These are phyloP conservation scores for Pungitius pungitius DNA, from an alignment of 2,113 vertebrate species.

Conservation along the genomic window DNA sequence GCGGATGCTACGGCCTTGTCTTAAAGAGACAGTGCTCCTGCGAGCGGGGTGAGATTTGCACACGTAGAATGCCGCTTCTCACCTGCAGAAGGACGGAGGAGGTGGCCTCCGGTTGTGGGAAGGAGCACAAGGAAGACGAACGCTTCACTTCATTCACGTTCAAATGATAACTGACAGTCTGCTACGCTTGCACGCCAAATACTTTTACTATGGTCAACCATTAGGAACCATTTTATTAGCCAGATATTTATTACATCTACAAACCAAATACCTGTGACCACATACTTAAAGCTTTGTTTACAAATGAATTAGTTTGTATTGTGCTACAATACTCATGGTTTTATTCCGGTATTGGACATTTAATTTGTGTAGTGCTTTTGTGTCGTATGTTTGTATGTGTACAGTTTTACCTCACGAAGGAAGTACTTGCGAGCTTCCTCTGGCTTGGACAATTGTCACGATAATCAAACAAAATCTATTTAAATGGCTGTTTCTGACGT, in stretches of 20 bases:
- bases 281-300: conserved; percentile 64
- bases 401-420: conserved; percentile 67
- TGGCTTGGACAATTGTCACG: conserved; percentile 67
- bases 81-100: conserved; percentile 33
- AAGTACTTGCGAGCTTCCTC: conserved; percentile 66
- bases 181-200: conserved; percentile 66
- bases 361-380: conserved; percentile 60
- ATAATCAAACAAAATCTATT: conserved; percentile 68
- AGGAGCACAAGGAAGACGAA: conserved; percentile 5
- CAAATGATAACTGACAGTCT: conserved; percentile 51
- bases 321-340: conserved; percentile 57
- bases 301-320: conserved; percentile 59
- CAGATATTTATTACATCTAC: conserved; percentile 64
- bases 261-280: conserved; percentile 72
- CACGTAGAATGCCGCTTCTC: conserved; percentile 40
- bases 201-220: conserved; percentile 45
- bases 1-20: conserved; percentile 25
- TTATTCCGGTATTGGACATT: conserved; percentile 69
- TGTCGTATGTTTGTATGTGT: conserved; percentile 58
- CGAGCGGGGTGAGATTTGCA: conserved; percentile 18
- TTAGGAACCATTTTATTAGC: conserved; percentile 31
- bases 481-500: conserved; percentile 65
- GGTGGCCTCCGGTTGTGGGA: conserved; percentile 31
- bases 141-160: conserved; percentile 26
- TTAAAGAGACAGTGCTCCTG: conserved; percentile 26